Conservation (phyloP, 37 sponge, comb jelly and placozoan species). For the Oscarella lobularis region DNA sequence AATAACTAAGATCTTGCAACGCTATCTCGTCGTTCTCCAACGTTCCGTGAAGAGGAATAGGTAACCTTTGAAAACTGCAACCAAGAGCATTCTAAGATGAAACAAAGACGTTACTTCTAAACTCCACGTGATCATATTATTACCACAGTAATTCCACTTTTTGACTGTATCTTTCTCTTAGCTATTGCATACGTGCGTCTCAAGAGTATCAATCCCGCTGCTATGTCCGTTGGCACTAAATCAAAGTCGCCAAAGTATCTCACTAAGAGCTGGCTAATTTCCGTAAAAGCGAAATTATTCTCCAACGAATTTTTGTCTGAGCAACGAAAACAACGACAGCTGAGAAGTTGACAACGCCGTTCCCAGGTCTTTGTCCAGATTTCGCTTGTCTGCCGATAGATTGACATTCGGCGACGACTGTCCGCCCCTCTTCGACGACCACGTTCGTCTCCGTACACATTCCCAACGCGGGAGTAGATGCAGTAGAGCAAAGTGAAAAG, state of each 20-base stretch:
- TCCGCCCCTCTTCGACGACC: not conserved
- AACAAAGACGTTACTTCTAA: too few species aligned
- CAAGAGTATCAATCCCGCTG: constrained; percentile 66
- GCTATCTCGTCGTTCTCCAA: not conserved
- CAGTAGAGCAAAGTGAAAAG: not conserved
- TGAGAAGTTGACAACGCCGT: not conserved
- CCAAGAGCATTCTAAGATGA: too few species aligned
- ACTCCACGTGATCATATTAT: too few species aligned
- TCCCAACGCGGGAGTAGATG: not conserved
- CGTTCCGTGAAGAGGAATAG: too few species aligned
- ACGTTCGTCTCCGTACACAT: not conserved
- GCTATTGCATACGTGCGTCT: constrained; percentile 41
- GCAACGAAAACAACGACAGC: not conserved
- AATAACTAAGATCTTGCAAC: not conserved
- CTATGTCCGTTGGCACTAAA: constrained; percentile 71
- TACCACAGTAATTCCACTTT: too few species aligned
- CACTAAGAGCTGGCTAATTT: not conserved
- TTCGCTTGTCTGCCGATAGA: not conserved
- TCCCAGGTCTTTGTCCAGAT: not conserved
- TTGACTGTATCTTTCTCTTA: too few species aligned
- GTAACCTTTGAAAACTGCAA: too few species aligned
- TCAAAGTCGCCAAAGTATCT: constrained; percentile 45
- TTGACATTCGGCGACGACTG: not conserved
- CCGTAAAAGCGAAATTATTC: constrained; percentile 2
- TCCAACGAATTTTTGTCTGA: not conserved